A percentile compares a stretch with the other conserved stretches of the same genome.
Evolutionary conservation across 2,888 invertebrate genomes (phyloP).

Genomic region (Polyommatus iphigenia): DNA sequence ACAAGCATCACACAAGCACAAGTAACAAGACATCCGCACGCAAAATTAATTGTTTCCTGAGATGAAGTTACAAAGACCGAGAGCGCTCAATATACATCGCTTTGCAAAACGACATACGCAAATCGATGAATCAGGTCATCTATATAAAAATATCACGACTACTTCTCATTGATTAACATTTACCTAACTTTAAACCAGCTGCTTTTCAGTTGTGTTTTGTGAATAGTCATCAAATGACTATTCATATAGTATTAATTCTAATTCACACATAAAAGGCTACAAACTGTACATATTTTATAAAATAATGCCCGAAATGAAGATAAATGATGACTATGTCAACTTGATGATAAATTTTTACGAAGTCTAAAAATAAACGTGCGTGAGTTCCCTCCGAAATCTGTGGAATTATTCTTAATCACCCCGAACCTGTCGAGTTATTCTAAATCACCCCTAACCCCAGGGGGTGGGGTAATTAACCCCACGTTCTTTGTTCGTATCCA

Average conservation of each 20-base stretch:
- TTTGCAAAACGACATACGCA: not conserved
- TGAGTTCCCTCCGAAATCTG: not conserved
- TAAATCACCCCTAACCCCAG: constrained; percentile 16
- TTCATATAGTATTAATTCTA: not conserved
- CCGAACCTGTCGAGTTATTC: constrained; percentile 10
- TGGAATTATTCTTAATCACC: constrained; percentile 4
- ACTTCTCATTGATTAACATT: not conserved
- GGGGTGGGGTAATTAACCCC: constrained; percentile 35
- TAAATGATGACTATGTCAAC: not conserved
- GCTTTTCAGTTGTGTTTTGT: too few species aligned
- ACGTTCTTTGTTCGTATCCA: constrained; percentile 25
- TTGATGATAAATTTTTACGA: not conserved
- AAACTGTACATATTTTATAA: not conserved
- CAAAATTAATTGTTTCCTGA: constrained; percentile 8
- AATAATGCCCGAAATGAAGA: not conserved
- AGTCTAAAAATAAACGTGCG: constrained; percentile 5
- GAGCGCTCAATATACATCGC: not conserved
- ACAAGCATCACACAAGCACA: not conserved
- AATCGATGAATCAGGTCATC: not conserved
- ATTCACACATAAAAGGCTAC: not conserved
- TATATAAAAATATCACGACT: not conserved
- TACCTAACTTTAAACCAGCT: not conserved
- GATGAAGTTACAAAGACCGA: not conserved
- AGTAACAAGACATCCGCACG: not conserved
- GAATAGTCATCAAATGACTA: not conserved